Evolutionary conservation across 2,888 invertebrate genomes (phyloP), one percentile per base, ranked within the genome.

Genomic region (Teinopalpus imperialis): DNA sequence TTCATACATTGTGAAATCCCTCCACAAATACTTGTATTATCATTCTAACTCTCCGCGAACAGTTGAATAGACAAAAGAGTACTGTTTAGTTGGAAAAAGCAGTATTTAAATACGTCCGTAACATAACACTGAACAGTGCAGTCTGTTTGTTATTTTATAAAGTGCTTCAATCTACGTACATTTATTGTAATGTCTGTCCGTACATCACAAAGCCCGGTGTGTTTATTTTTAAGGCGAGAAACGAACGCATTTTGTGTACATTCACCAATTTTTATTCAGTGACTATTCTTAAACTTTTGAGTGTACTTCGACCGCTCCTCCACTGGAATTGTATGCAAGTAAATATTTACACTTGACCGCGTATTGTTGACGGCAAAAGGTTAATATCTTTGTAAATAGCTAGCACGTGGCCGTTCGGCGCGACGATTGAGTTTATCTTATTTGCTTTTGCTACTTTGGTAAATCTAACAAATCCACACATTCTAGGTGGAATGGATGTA

Each of bases 131-230:
- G 66, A 75, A 60, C 82, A 82, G 81, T 53, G 49, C 59, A 56
- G 61, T 20, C n/a, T 79, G 80, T 82, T 82, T 82, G 79, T 82
- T 82, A 76, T 81, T 80, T 77, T 73, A 79, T 79, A 66, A 78
- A 81, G 77, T 81, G 77, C 65, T 74, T 63, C 67, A 65, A 73
- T 69, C 64, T 63, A 60, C 60, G 68, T 66, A 76, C 81, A 82
- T 82, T 81, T 81, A 82, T 83, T 81, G 81, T 81, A 74, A 74
- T 74, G 59, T 64, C 63, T 54, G 66, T 63, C 65, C 63, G 73
- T 75, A 71, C 69, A 69, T 72, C 71, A 81, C 78, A 78, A 79
- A 78, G 77, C 66, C 61, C 63, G 61, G 52, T 32, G 21, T 80
- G 74, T 78, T 75, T 77, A 76, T 61, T 49, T 66, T 61, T 60